Base-by-base conservation (phyloP, 2,888 invertebrate genomes). In the Eurois occulta region DNA sequence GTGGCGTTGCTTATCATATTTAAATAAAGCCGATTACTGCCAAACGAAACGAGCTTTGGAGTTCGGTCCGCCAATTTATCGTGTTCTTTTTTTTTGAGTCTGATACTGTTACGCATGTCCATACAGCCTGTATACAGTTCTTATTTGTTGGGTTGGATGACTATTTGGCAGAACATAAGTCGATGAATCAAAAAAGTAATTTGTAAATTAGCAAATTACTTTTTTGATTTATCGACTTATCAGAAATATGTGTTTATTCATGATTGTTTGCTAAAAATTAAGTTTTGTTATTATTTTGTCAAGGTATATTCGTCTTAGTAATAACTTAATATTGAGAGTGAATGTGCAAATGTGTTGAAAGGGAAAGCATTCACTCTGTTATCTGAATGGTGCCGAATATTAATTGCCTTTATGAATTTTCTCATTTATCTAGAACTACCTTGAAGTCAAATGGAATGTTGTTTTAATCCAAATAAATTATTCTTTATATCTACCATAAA, bases 11-110 rank as follows among this genome's bases (percentile, higher is more conserved):
- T 81, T 85, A 82, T 84, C 82, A 78, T 73, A 85, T 82, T 75
- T 68, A 82, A 78, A 85, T 85, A 84, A 85, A 82, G 82, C 85
- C 84, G 85, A 85, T 85, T 85, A 78, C 62, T 73, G 74, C 75
- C 84, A 85, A 82, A 84, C 73, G 76, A 76, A 76, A 79, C 72
- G 79, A 74, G 84, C 79, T 79, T 83, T 66, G 75, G 75, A 76
- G 82, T 85, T 79, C 68, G 58, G 86, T 79, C 62, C 65, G 75
- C 68, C 75, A 68, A 74, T 76, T 74, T 76, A 69, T 69, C 62
- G 60, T 66, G 69, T 77, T 84, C 70, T 73, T 85, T 81, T 80
- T 75, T 84, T 69, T 55, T 43, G 64, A 74, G 60, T 64, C 52
- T 28, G 65, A 75, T 64, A 84, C 65, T 48, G 64, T 79, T 75